Evolutionary conservation across 2,888 invertebrate species (phyloP).

Genomic region (Seladonia tumulorum): DNA sequence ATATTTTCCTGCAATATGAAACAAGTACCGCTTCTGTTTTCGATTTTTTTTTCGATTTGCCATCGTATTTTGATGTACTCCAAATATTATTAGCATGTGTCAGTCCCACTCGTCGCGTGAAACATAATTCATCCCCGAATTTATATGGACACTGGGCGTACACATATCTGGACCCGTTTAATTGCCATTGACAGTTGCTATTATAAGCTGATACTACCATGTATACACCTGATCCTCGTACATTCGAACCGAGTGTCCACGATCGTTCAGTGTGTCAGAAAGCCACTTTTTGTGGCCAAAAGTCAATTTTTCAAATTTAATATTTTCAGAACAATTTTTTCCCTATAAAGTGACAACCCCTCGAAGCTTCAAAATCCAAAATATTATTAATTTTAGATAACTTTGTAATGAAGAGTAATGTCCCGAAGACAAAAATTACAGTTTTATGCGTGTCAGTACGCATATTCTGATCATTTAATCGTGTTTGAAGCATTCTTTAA

Average conservation of each 20-base stretch:
- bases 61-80: neutral
- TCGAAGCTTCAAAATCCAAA: no score
- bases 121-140: neutral
- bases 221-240: neutral
- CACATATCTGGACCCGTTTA: neutral
- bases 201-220: conserved; percentile 15
- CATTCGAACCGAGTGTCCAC: neutral
- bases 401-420: no score
- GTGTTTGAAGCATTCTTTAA: no score
- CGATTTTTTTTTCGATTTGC: neutral
- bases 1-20: neutral
- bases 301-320: no score
- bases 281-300: no score
- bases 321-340: no score
- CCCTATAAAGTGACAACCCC: no score
- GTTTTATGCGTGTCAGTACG: no score
- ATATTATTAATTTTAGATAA: no score
- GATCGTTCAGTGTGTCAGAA: no score
- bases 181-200: conserved; percentile 10
- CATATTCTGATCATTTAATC: no score
- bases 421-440: no score
- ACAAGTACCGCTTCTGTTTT: neutral
- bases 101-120: neutral
- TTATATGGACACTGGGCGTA: neutral
- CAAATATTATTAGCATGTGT: conserved; percentile 2